phyloP scores from a whole-genome alignment of 2,888 invertebrate species.

The Idaea straminata region DNA sequence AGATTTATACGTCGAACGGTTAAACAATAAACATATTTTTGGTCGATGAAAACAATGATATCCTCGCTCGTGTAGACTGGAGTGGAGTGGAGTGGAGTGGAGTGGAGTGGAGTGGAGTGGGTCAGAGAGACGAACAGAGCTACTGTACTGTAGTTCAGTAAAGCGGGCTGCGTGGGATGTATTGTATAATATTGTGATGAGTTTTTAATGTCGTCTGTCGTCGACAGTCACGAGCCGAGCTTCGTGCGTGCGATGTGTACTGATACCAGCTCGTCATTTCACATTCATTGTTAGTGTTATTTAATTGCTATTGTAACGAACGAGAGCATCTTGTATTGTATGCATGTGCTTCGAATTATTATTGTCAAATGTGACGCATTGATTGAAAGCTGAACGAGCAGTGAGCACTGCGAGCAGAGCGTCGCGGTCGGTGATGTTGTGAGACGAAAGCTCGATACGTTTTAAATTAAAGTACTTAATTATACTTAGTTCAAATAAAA shows the following conservation, averaged over 20 bases:
- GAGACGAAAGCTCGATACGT: too few species aligned
- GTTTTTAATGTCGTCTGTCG: constrained; percentile 27
- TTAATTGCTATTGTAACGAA: not conserved
- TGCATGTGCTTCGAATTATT: too few species aligned
- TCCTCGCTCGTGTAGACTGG: not conserved
- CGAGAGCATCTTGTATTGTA: too few species aligned
- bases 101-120: too few species aligned
- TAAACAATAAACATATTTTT: not conserved
- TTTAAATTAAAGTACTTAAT: too few species aligned
- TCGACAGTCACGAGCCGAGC: constrained; percentile 18
- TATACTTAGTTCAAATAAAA: too few species aligned
- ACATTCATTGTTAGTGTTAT: constrained; percentile 11
- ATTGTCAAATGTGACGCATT: too few species aligned
- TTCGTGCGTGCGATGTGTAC: too few species aligned
- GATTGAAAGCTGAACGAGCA: too few species aligned
- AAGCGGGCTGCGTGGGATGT: constrained; percentile 18
- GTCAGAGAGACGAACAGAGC: not conserved
- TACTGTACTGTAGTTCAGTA: not conserved
- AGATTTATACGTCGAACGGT: not conserved
- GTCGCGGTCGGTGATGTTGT: too few species aligned
- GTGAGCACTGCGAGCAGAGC: too few species aligned
- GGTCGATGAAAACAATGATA: not conserved
- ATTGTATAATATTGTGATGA: constrained; percentile 21
- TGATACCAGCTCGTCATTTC: not conserved
- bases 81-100: not conserved